Percentiles rank a stretch among this genome's conserved stretches.
These are phyloP conservation scores for Pholis gunnellus DNA, from an alignment of 2,113 vertebrate genomes.

Conservation along the genomic window DNA sequence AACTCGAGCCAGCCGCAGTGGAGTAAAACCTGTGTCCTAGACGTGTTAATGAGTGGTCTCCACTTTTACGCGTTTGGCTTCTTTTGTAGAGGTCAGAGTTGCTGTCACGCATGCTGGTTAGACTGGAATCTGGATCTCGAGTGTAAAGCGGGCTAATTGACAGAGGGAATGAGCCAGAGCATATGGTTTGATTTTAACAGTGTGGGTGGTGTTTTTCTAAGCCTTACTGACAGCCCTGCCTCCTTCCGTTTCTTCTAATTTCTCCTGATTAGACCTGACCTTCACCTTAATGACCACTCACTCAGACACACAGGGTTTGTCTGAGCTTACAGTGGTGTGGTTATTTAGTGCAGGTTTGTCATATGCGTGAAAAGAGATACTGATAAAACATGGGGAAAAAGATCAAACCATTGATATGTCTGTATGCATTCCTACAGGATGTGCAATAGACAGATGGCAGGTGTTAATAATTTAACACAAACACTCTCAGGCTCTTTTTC, in stretches of 20 bases:
- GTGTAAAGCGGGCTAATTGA: constrained; percentile 80
- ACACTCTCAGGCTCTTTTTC: constrained; percentile 44
- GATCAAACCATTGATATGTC: constrained; percentile 48
- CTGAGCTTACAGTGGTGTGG: constrained; percentile 37
- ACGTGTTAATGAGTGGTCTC: constrained; percentile 73
- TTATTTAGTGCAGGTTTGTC: constrained; percentile 30
- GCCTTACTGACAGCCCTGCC: constrained; percentile 74
- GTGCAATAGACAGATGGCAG: constrained; percentile 66
- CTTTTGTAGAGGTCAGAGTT: constrained; percentile 76
- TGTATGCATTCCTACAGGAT: constrained; percentile 70
- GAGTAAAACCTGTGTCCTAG: constrained; percentile 51
- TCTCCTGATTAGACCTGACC: constrained; percentile 82
- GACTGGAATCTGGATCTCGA: constrained; percentile 72
- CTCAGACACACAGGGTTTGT: constrained; percentile 41
- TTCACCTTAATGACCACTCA: constrained; percentile 76
- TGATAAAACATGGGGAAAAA: constrained; percentile 32
- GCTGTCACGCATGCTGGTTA: constrained; percentile 75
- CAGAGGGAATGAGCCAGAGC: constrained; percentile 73
- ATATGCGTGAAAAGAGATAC: constrained; percentile 23
- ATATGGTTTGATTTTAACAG: constrained; percentile 85
- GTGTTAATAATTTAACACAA: constrained; percentile 71
- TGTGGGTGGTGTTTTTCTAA: constrained; percentile 82
- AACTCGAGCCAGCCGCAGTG: constrained; percentile 45
- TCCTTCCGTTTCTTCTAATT: constrained; percentile 82
- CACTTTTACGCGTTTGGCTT: constrained; percentile 65